Conservation (phyloP, 2,888 invertebrate genomes). For the Elgonia sp. region DNA sequence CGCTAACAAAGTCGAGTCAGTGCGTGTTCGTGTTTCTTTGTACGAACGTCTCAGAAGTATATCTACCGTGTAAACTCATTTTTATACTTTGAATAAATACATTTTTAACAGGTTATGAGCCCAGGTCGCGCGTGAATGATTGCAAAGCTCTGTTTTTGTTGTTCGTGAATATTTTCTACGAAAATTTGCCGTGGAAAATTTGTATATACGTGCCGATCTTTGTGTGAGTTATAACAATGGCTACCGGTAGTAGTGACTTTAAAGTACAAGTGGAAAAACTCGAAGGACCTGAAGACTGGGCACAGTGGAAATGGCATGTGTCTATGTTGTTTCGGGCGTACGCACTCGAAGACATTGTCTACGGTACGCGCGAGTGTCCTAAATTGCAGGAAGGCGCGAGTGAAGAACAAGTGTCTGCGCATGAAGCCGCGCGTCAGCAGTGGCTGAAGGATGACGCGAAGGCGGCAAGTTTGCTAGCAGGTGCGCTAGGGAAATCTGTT, state of each 20-base stretch:
- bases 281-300: conserved; percentile 64
- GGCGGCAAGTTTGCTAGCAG: conserved; percentile 46
- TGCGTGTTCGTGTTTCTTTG: conserved; percentile 8
- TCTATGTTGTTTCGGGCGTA: conserved; percentile 60
- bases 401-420: neutral
- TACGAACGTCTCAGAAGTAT: neutral
- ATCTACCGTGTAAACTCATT: neutral
- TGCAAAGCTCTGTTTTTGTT: neutral
- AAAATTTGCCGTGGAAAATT: neutral
- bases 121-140: conserved; percentile 17
- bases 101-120: conserved; percentile 45
- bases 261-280: conserved; percentile 66
- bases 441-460: conserved; percentile 50
- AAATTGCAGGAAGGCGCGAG: neutral
- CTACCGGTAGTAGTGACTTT: conserved; percentile 31
- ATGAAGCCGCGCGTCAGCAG: neutral
- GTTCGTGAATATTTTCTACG: neutral
- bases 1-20: conserved; percentile 5
- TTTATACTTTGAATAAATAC: neutral
- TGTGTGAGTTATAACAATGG: conserved; percentile 17
- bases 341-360: conserved; percentile 33
- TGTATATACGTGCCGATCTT: neutral
- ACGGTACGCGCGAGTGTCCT: conserved; percentile 42
- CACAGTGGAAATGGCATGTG: conserved; percentile 71
- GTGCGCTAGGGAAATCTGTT: conserved; percentile 31